Conservation (phyloP, 2,888 invertebrate genomes). For the Dysmachus trigonus region DNA sequence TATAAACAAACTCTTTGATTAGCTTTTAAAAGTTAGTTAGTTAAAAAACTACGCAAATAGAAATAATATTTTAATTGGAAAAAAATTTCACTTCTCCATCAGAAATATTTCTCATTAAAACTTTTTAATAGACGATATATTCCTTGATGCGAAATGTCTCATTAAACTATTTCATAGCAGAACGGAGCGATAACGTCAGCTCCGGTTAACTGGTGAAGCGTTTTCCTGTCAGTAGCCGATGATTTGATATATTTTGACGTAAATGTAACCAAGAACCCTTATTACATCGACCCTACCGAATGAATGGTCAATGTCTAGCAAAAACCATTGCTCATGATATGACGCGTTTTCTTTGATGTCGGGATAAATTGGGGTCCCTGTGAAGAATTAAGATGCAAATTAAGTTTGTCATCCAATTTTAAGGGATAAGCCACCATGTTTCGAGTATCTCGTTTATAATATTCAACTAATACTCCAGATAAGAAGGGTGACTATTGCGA, state of each 20-base stretch:
- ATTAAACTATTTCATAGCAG: background rate
- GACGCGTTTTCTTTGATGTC: conserved; percentile 30
- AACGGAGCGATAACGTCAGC: background rate
- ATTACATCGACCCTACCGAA: conserved; percentile 14
- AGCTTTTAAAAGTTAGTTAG: no score
- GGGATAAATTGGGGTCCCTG: conserved; percentile 28
- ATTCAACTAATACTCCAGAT: background rate
- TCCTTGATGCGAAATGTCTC: background rate
- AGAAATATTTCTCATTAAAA: background rate
- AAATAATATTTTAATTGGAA: no score
- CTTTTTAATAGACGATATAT: background rate
- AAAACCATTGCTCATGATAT: conserved; percentile 13
- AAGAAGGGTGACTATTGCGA: background rate
- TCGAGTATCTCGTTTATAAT: background rate
- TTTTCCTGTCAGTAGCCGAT: conserved; percentile 21
- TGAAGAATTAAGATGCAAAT: conserved; percentile 35
- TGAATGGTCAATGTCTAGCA: conserved; percentile 25
- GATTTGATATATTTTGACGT: conserved; percentile 31
- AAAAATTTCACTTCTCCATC: background rate
- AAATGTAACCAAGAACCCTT: conserved; percentile 32
- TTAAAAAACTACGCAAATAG: no score
- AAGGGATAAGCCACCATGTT: conserved; percentile 26
- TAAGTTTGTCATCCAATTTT: conserved; percentile 37
- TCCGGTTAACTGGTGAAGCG: background rate
- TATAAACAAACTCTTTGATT: no score